Evolutionary conservation across 2,888 invertebrate genomes (phyloP).

Genomic region (Thumatha senex): DNA sequence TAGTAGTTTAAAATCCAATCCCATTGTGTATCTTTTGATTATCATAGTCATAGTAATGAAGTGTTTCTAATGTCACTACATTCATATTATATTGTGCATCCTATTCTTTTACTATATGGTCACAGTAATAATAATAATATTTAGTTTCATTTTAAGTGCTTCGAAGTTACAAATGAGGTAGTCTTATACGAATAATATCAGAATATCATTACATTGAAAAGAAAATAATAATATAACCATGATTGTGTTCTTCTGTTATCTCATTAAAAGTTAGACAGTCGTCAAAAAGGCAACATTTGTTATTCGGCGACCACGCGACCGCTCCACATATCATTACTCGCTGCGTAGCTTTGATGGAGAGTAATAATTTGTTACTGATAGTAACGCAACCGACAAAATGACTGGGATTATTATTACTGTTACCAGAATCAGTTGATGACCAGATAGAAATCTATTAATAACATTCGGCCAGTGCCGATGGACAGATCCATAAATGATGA

Average conservation of each 20-base stretch:
- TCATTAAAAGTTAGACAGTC: conserved; percentile 11
- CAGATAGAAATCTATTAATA: conserved; percentile 82
- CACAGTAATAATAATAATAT: too few species aligned
- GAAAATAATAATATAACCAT: neutral
- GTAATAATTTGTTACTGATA: conserved; percentile 77
- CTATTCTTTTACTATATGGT: too few species aligned
- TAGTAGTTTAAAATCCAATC: too few species aligned
- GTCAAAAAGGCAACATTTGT: conserved; percentile 22
- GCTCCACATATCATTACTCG: conserved; percentile 31
- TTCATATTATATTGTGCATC: too few species aligned
- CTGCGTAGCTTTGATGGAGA: conserved; percentile 29
- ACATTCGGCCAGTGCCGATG: conserved; percentile 76
- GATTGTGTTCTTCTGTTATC: neutral
- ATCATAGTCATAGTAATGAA: too few species aligned
- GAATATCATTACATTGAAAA: too few species aligned
- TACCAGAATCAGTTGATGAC: conserved; percentile 77
- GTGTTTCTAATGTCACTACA: too few species aligned
- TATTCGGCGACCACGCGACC: conserved; percentile 20
- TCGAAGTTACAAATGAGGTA: too few species aligned
- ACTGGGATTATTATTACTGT: conserved; percentile 63
- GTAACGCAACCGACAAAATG: conserved; percentile 62
- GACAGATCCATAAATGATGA: conserved; percentile 82
- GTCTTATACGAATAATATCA: too few species aligned
- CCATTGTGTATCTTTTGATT: too few species aligned
- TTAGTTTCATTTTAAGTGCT: too few species aligned